A percentile compares a stretch with the other conserved stretches of the same genome.
Conservation (phyloP, 2,888 invertebrate genomes). For the Apamea epomidion region DNA sequence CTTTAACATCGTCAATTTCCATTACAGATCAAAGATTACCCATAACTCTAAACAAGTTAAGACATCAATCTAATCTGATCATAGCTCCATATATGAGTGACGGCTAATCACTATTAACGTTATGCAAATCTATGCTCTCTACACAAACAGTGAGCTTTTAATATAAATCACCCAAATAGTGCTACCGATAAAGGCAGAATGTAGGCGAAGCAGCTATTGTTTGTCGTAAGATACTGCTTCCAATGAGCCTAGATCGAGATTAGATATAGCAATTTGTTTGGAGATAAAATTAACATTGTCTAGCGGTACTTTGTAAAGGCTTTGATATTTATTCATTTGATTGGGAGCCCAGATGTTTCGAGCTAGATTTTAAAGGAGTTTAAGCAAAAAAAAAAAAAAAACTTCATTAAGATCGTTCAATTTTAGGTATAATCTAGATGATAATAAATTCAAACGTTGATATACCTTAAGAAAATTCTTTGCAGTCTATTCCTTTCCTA, state of each 20-base stretch:
- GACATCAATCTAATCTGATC: constrained; percentile 44
- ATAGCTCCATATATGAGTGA: constrained; percentile 39
- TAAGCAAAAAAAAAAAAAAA: background rate
- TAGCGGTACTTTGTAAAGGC: constrained; percentile 35
- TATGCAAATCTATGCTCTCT: constrained; percentile 48
- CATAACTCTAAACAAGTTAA: constrained; percentile 33
- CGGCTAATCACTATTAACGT: constrained; percentile 46
- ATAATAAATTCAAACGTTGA: background rate
- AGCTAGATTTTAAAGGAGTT: background rate
- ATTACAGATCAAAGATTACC: background rate
- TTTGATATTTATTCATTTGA: constrained; percentile 22
- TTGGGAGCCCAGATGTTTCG: background rate
- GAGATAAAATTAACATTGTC: constrained; percentile 35
- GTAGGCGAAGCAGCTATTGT: constrained; percentile 65
- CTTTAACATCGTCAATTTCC: background rate
- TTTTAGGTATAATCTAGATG: background rate
- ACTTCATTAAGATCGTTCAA: background rate
- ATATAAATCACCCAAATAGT: constrained; percentile 63
- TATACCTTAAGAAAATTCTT: background rate
- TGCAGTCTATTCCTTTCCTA: background rate
- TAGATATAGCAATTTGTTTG: constrained; percentile 53
- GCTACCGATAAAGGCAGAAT: constrained; percentile 56
- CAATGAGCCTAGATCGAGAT: constrained; percentile 55
- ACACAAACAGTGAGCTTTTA: constrained; percentile 42
- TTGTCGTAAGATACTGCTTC: constrained; percentile 40